Conservation (phyloP, 2,888 invertebrate species). For the Ypsolopha sequella region DNA sequence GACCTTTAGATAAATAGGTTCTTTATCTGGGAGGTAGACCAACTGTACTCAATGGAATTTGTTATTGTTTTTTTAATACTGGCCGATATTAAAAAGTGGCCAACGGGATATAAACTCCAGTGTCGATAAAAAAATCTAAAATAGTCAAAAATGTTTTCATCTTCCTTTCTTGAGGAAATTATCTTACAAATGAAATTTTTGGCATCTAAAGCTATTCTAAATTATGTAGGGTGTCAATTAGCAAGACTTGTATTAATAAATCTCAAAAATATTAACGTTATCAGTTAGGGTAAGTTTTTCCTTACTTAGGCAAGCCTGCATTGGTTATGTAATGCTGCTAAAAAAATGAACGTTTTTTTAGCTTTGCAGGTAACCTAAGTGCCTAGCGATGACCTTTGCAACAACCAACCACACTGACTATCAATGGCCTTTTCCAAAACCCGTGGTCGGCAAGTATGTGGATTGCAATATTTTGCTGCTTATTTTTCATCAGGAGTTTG, state of each 20-base stretch:
- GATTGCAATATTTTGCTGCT: conserved; percentile 2
- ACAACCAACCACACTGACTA: conserved; percentile 63
- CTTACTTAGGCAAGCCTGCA: background rate
- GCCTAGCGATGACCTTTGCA: conserved; percentile 4
- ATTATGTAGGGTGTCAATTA: conserved; percentile 66
- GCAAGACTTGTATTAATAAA: conserved; percentile 53
- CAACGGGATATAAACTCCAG: no score
- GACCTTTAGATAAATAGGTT: no score
- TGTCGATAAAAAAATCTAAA: background rate
- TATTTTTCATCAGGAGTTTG: background rate
- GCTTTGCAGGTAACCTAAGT: no score
- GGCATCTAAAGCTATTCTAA: conserved; percentile 57
- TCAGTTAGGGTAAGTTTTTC: conserved; percentile 25
- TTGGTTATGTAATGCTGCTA: no score
- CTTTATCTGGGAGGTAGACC: no score
- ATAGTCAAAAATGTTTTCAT: conserved; percentile 53
- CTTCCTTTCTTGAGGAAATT: conserved; percentile 65
- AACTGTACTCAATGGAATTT: no score
- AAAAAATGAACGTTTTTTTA: no score
- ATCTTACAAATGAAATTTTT: conserved; percentile 55
- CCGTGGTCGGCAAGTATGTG: conserved; percentile 64
- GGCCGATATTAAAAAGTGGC: no score
- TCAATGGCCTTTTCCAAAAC: conserved; percentile 73
- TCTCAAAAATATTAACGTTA: conserved; percentile 56
- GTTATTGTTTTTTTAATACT: no score